Evolutionary conservation across 2,113 vertebrate genomes (phyloP), one percentile per base, ranked within the genome.

Genomic region (Rhea pennata): DNA sequence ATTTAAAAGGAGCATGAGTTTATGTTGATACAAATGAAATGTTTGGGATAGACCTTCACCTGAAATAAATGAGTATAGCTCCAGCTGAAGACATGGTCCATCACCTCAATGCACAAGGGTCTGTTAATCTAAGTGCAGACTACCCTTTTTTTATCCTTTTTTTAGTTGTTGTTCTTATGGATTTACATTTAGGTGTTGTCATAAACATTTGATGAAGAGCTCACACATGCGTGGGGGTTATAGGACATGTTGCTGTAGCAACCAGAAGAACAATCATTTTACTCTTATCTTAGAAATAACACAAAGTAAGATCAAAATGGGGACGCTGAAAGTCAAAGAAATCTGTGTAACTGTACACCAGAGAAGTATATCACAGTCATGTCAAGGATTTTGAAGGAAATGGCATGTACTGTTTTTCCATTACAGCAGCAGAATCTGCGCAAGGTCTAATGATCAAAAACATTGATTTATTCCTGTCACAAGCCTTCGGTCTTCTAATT

Each of bases 381-480:
- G 53, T 40, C 76, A 91, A 84, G 82, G 48, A 36, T 88, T 94
- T 96, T 87, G 91, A 85, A 95, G 65, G 39, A 89, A 97, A 95
- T 51, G 54, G 6, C 70, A 72, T 74, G 42, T 88, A 62, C 84
- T 46, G 14, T 8, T 85, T 95, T 95, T 91, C 70, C 67, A 76
- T 92, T 93, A 78, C 24, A 95, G 79, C 29, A 93, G 77, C 66
- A 82, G 61, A 94, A 78, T 76, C 76, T 95, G 58, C 87, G 85
- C 84, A 95, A 93, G 64, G 40, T 86, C 88, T 96, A 90, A 88
- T 90, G 76, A 94, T 95, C 94, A 96, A 96, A 97, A 96, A 7
- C 89, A 97, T 95, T 95, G 92, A 97, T 95, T 96, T 95, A 95
- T 97, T 96, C 84, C 81, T 92, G 91, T 95, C 96, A 87, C 67